phyloP scores from a whole-genome alignment of 2,113 vertebrate genomes.

The Podarcis cretensis region DNA sequence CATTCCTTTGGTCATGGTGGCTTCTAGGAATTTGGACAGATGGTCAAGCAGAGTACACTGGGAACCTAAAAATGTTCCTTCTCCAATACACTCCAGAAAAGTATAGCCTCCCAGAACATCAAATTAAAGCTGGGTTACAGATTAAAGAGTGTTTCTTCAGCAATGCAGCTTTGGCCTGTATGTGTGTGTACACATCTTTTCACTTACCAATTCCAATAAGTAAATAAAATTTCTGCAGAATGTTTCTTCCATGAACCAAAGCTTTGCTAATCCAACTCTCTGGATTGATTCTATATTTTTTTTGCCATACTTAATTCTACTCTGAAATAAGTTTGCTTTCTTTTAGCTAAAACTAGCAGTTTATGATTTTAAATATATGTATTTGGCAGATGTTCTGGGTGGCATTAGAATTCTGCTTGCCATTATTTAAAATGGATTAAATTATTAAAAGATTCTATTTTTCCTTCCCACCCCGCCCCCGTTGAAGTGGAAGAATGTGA shows the following conservation, averaged over 20 bases:
- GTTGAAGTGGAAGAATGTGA: conserved; percentile 82
- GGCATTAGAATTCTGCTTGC: neutral
- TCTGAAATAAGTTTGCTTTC: neutral
- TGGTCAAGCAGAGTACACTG: neutral
- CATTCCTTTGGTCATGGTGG: neutral
- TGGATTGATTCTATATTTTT: neutral
- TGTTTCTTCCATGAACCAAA: neutral
- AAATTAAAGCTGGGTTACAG: neutral
- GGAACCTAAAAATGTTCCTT: neutral
- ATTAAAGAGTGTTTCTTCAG: neutral
- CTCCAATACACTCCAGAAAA: neutral
- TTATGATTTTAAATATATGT: neutral
- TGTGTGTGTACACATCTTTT: neutral
- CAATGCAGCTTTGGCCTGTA: neutral
- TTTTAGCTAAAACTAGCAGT: neutral
- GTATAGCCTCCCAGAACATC: too few relatives aligned
- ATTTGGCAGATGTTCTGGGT: neutral
- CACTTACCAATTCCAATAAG: neutral
- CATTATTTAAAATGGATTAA: neutral
- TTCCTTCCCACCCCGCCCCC: conserved; percentile 1
- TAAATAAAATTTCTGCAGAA: neutral
- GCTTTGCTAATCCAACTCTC: neutral
- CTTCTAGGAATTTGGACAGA: neutral
- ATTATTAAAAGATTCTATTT: neutral
- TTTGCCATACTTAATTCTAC: neutral